Percentiles rank a stretch among this genome's conserved stretches.
These are phyloP conservation scores for Xenopus borealis DNA, from an alignment of 2,113 vertebrate species.

Conservation along the genomic window DNA sequence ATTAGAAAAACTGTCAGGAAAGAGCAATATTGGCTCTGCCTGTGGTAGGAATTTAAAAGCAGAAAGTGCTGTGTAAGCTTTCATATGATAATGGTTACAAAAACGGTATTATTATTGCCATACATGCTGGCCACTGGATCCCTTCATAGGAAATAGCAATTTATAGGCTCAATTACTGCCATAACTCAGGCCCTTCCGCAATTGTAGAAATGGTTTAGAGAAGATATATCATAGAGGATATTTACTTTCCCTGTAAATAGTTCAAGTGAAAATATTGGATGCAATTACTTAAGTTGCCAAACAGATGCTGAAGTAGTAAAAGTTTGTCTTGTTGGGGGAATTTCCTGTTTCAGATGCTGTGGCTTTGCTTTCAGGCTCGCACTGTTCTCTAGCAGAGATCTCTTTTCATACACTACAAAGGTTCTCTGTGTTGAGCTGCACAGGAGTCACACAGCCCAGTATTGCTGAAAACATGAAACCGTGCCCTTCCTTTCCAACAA, in stretches of 20 bases:
- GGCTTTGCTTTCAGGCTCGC: constrained; percentile 3
- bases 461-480: constrained; percentile 8
- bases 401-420: background rate
- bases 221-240: constrained; percentile 12
- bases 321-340: background rate
- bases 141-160: constrained; percentile 1
- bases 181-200: constrained; percentile 2
- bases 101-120: background rate
- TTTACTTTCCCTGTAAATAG: constrained; percentile 19
- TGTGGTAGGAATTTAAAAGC: too few species aligned
- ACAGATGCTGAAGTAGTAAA: constrained; percentile 17
- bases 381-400: constrained; percentile 8
- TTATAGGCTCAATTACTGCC: constrained; percentile 24
- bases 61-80: too few species aligned
- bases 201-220: background rate
- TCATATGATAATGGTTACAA: too few species aligned
- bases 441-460: background rate
- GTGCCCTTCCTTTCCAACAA: constrained; percentile 13
- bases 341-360: constrained; percentile 29
- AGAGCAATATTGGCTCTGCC: too few species aligned
- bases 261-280: background rate
- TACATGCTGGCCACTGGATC: background rate
- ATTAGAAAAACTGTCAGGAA: too few species aligned
- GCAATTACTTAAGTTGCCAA: constrained; percentile 6
- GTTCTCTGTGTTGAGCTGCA: background rate